Base-by-base conservation (phyloP, 2,113 vertebrate genomes). In the Syngnathoides biaculeatus region DNA sequence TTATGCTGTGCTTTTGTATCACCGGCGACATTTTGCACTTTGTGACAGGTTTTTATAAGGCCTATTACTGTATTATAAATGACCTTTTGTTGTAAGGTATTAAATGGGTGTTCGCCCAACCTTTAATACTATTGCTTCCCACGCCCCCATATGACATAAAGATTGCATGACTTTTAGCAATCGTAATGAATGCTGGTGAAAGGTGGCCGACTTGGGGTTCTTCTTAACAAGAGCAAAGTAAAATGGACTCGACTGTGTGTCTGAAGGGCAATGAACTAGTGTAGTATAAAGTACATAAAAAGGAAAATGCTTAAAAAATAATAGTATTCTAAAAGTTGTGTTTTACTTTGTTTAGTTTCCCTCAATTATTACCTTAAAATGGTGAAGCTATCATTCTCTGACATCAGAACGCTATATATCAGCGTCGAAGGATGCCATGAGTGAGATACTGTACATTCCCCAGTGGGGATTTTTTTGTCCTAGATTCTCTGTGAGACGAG, bases 401-500 rank as follows among this genome's bases (percentile, higher is more conserved):
- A 72, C 71, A 64, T 40, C 64, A 67, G 73, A 73, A 7, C 2
- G 69, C 67, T 74, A 83, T 74, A 83, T 72, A 57, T 70, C 60
- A 71, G 60, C 68, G 67, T 83, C 77, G 81, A 50, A 68, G 68
- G 79, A 78, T 73, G 74, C 48, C 71, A 80, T 72, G 24, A 19
- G 50, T 9, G 42, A 67, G 77, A 80, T 80, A 70, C 72, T 68
- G 65, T 79, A n/a, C n/a, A n/a, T 56, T 71, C 73, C 82, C 72
- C 1, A 78, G 80, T 83, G 83, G 74, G 71, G 82, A 85, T 83
- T 84, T 90, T 82, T 88, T 79, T 87, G 80, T 87, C 81, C 86
- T 58, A 81, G 80, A 79, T 66, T 79, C 84, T 55, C 82, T 75
- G 71, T 80, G 84, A 82, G 77, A 80, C 71, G 22, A 67, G 72